Base-by-base conservation (phyloP, 2,797 vertebrate species). In the Halcyon leucocephala region DNA sequence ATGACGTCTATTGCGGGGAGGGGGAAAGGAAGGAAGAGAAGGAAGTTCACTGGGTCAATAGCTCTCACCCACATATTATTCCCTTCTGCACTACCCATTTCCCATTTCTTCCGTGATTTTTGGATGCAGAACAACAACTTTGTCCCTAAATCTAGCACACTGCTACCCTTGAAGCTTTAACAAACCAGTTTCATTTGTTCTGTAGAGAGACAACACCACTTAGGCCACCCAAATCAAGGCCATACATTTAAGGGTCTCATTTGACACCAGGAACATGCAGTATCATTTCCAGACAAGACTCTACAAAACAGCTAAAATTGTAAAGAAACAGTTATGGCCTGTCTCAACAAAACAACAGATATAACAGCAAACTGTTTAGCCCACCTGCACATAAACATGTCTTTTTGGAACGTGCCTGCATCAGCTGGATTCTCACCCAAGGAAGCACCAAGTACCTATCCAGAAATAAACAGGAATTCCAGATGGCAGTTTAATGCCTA, bases 331-430 rank as follows among this genome's bases (percentile, higher is more conserved):
- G 5, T 28, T 33, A 14, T 8, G 3, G 25, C 25, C 39, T 70
- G 17, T 16, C 55, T 84, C 60, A 70, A 42, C 19, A 52, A 48
- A 91, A 44, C 33, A 69, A 39, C 0, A 82, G 22, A 57, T 54
- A 21, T 60, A 80, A 60, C 29, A 69, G 9, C 28, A 49, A 91
- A 73, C 4, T 4, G 14, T n/a, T 89, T 42, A 31, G 35, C n/a
- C 12, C 17, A 58, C 13, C 44, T 61, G 48, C 1, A 0, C 6
- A 4, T 11, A 62, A 69, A 49, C 5, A 16, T 0, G 0, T 13
- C 13, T 61, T 83, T 57, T 80, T 82, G 46, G 31, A 95, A 69
- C 0, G 0, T 33, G 57, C 10, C 58, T 69, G 4, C 14, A 51
- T 66, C 54, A 66, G 8, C 12, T 51, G 41, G 10, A 52, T 89